Evolutionary conservation across 2,113 vertebrate genomes (phyloP).

Genomic region (Brachionichthys hirsutus): DNA sequence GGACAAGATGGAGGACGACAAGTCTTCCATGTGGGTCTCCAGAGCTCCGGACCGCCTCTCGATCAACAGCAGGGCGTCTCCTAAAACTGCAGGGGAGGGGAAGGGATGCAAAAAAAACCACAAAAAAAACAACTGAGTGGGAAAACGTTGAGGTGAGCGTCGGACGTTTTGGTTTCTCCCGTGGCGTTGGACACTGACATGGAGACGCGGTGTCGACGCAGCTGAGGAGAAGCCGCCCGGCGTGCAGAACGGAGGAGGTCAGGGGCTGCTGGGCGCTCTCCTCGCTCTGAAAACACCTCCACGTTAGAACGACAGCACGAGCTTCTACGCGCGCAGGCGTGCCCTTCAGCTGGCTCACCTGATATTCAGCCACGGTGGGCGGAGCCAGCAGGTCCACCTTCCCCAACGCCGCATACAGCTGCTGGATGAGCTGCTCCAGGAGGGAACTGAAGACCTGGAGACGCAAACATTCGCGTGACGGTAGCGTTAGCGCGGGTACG

Average conservation of each 20-base stretch:
- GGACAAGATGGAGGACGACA: constrained; percentile 76
- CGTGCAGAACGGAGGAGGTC: constrained; percentile 80
- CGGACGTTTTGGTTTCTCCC: no score
- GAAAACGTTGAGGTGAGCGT: no score
- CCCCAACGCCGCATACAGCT: constrained; percentile 79
- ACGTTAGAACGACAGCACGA: not conserved
- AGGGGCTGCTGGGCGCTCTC: constrained; percentile 80
- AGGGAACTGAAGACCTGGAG: constrained; percentile 86
- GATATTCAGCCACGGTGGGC: constrained; percentile 66
- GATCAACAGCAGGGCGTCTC: constrained; percentile 82
- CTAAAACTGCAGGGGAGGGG: constrained; percentile 76
- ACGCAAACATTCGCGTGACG: not conserved
- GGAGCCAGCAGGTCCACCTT: constrained; percentile 71
- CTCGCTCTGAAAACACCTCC: constrained; percentile 74
- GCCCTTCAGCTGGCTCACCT: constrained; percentile 49
- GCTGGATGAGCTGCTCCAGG: constrained; percentile 85
- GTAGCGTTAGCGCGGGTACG: not conserved
- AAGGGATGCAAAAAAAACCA: not conserved
- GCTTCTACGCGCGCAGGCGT: no score
- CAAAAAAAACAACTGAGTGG: no score
- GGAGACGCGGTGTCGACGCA: constrained; percentile 83
- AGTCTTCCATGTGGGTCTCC: constrained; percentile 75
- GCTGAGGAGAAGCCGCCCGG: constrained; percentile 83
- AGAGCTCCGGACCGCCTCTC: constrained; percentile 80
- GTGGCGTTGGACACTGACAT: constrained; percentile 70